phyloP scores from a whole-genome alignment of 2,888 invertebrate species.

The Andrena dorsata region DNA sequence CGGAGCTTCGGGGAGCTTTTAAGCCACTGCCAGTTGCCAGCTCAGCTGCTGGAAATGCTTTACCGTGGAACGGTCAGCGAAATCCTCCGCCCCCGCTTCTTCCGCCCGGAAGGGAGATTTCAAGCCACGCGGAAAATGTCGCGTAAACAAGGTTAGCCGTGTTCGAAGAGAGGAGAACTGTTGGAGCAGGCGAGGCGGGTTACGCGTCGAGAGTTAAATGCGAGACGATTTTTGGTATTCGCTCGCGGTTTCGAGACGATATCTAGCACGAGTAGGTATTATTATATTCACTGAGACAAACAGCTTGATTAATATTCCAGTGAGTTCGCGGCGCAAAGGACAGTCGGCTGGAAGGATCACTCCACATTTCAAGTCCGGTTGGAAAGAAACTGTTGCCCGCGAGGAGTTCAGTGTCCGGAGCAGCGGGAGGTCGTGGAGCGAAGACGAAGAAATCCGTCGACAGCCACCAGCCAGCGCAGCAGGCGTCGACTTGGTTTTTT shows the following conservation, averaged over 20 bases:
- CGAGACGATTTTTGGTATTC: constrained; percentile 16
- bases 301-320: constrained; percentile 49
- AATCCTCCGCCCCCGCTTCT: not conserved
- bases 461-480: constrained; percentile 32
- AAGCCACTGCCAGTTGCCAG: constrained; percentile 45
- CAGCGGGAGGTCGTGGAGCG: constrained; percentile 65
- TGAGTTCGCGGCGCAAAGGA: constrained; percentile 38
- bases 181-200: no score
- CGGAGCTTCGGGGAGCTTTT: constrained; percentile 46
- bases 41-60: constrained; percentile 60
- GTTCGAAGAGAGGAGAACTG: no score
- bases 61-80: constrained; percentile 55
- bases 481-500: constrained; percentile 48
- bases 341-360: constrained; percentile 38
- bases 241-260: constrained; percentile 7
- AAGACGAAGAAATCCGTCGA: constrained; percentile 50
- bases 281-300: constrained; percentile 31
- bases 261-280: constrained; percentile 22
- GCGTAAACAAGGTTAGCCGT: not conserved
- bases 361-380: constrained; percentile 56
- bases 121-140: not conserved
- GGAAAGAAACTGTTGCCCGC: constrained; percentile 42
- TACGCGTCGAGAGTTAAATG: no score
- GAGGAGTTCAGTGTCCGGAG: constrained; percentile 50
- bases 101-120: not conserved